These are phyloP conservation scores for Myopa testacea DNA, from an alignment of 2,888 invertebrate genomes.

Conservation along the genomic window DNA sequence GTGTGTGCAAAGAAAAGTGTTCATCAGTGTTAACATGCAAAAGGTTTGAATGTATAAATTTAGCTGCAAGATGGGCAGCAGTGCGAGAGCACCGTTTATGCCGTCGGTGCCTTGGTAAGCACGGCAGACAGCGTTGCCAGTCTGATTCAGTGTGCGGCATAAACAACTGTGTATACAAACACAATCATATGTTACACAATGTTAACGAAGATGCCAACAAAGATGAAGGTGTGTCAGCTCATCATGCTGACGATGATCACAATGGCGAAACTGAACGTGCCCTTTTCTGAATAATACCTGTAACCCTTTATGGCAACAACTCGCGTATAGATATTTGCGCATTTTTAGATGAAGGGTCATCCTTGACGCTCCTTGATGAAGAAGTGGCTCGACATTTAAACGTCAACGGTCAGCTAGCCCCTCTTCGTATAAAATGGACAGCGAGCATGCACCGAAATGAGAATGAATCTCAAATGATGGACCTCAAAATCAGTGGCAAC, in stretches of 20 bases:
- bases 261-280: conserved; percentile 6
- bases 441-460: conserved; percentile 42
- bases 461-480: conserved; percentile 36
- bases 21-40: neutral
- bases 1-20: conserved; percentile 36
- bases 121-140: no score
- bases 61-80: conserved; percentile 34
- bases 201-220: neutral
- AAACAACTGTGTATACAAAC: no score
- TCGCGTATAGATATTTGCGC: conserved; percentile 43
- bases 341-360: conserved; percentile 43
- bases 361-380: conserved; percentile 40
- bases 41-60: conserved; percentile 25
- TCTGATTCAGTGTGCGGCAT: no score
- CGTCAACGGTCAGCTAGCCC: neutral
- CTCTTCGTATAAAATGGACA: conserved; percentile 26
- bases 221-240: neutral
- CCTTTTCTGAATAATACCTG: conserved; percentile 43
- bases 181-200: conserved; percentile 36
- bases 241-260: neutral
- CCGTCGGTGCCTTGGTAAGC: neutral
- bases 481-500: neutral
- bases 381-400: conserved; percentile 27
- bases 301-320: conserved; percentile 40
- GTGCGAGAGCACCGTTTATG: conserved; percentile 37